Evolutionary conservation across 1,140 invertebrate genomes (phyloP).

Genomic region (Leptestheria dahalacensis): DNA sequence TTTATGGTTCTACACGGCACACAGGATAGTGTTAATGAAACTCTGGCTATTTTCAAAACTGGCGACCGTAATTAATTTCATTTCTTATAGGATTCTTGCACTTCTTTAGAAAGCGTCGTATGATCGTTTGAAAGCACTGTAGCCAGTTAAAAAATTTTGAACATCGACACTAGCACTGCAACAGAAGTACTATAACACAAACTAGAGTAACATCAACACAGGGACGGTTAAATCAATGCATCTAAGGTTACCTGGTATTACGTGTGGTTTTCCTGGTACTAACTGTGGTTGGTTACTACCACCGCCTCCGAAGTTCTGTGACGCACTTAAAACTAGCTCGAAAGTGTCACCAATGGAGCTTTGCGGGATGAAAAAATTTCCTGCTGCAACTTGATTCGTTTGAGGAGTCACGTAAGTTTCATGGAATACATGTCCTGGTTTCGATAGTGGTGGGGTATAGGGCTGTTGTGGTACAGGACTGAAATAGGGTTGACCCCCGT

Average conservation of each 20-base stretch:
- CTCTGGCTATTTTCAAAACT: no score
- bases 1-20: no score
- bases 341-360: conserved; percentile 53
- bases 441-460: neutral
- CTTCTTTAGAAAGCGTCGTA: no score
- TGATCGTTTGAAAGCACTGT: no score
- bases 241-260: conserved; percentile 33
- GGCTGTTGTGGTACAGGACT: neutral
- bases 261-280: conserved; percentile 30
- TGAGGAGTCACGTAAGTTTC: neutral
- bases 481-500: neutral
- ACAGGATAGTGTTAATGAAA: no score
- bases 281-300: conserved; percentile 17
- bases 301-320: conserved; percentile 53
- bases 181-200: neutral
- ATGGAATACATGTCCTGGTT: conserved; percentile 6
- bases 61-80: no score
- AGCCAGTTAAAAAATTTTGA: no score
- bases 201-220: neutral
- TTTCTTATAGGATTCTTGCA: no score
- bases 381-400: neutral
- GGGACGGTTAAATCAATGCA: neutral
- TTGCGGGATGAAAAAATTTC: neutral
- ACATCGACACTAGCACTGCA: neutral
- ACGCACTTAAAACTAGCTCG: conserved; percentile 70